Evolutionary conservation across 2,888 invertebrate species (phyloP).

Genomic region (Leptopilina myrica): DNA sequence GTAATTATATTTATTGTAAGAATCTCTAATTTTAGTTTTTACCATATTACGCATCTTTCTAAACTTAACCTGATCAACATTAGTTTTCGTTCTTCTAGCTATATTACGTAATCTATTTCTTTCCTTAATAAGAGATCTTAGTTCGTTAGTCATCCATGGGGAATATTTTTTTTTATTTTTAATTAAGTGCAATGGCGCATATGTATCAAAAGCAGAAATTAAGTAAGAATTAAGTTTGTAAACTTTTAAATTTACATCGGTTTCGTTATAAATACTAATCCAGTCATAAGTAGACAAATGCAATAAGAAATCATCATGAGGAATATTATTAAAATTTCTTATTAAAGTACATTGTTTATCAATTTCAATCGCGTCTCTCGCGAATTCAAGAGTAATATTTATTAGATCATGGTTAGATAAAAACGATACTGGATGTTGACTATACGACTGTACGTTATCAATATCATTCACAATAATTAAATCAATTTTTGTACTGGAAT

Average conservation of each 20-base stretch:
- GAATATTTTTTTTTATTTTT: neutral
- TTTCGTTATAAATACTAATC: neutral
- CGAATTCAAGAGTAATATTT: neutral
- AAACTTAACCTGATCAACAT: neutral
- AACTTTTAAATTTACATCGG: neutral
- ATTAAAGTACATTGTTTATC: neutral
- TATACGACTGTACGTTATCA: neutral
- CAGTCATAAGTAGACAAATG: neutral
- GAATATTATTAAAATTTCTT: neutral
- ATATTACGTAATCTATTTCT: neutral
- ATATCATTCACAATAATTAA: neutral
- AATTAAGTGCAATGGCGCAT: neutral
- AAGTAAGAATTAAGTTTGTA: neutral
- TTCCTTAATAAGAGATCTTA: neutral
- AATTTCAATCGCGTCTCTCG: neutral
- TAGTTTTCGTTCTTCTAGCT: neutral
- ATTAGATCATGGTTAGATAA: neutral
- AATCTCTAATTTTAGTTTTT: neutral
- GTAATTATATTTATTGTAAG: neutral
- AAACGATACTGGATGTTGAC: neutral
- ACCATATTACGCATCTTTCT: neutral
- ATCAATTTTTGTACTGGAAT: neutral
- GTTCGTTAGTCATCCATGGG: neutral
- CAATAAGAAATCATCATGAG: neutral
- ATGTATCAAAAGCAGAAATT: neutral